A percentile compares a stretch with the other conserved stretches of the same genome.
Conservation (phyloP, 1,140 invertebrate species). For the Artemia franciscana region DNA sequence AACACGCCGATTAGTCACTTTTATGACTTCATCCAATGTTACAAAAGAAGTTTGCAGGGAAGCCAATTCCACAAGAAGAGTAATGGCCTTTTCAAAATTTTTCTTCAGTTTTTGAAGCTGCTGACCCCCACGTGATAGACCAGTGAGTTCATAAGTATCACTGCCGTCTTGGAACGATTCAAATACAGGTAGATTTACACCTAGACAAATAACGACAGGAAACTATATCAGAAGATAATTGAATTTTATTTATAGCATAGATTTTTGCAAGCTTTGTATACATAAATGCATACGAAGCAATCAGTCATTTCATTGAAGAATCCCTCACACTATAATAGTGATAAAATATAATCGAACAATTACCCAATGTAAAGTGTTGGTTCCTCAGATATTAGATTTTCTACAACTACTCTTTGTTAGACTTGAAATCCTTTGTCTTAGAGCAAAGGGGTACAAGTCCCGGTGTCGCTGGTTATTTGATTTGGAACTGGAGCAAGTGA, state of each 20-base stretch:
- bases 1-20: constrained; percentile 90
- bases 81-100: constrained; percentile 77
- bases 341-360: too few species aligned
- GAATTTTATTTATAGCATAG: not conserved
- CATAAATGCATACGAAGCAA: too few species aligned
- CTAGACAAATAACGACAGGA: constrained; percentile 18
- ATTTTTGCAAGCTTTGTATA: too few species aligned
- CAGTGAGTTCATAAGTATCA: constrained; percentile 79
- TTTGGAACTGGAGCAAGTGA: too few species aligned
- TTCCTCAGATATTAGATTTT: too few species aligned
- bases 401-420: too few species aligned
- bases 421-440: too few species aligned
- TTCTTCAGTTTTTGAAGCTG: constrained; percentile 85
- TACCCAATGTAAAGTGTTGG: too few species aligned
- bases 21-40: constrained; percentile 89
- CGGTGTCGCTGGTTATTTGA: too few species aligned
- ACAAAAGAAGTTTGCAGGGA: constrained; percentile 92
- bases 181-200: constrained; percentile 84
- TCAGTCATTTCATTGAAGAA: too few species aligned
- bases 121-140: constrained; percentile 77
- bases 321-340: too few species aligned
- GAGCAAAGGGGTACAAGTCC: too few species aligned
- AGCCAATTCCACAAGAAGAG: constrained; percentile 74
- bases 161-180: constrained; percentile 84
- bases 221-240: not conserved